Evolutionary conservation across 2,888 invertebrate genomes (phyloP).

Genomic region (Gerosis bhagava): DNA sequence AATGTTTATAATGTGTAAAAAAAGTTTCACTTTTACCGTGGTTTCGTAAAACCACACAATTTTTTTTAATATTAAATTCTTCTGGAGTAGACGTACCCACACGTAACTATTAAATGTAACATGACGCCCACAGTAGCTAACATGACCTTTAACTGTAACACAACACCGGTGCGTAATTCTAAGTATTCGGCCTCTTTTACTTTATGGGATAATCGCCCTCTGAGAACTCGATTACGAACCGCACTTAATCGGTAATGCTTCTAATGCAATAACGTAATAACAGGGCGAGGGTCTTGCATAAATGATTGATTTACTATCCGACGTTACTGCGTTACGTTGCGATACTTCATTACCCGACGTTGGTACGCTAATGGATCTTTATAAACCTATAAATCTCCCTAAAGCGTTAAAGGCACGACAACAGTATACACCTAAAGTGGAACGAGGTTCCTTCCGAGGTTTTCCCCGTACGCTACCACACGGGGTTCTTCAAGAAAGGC

Average conservation of each 20-base stretch:
- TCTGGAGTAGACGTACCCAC: no score
- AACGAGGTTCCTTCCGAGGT: no score
- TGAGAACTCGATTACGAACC: slow-evolving; percentile 25
- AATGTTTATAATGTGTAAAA: no score
- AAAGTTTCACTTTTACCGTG: no score
- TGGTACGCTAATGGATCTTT: slow-evolving; percentile 25
- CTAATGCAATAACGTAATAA: slow-evolving; percentile 26
- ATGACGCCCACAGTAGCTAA: no score
- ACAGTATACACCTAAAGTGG: no score
- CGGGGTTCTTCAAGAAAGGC: no score
- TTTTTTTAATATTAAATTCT: no score
- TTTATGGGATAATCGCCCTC: slow-evolving; percentile 21
- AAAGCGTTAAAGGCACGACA: slow-evolving; percentile 8
- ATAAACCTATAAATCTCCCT: slow-evolving; percentile 24
- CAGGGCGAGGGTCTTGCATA: slow-evolving; percentile 30
- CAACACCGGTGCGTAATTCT: slow-evolving; percentile 11
- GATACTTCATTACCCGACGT: slow-evolving; percentile 24
- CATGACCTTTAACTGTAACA: slow-evolving; percentile 14
- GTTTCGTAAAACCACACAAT: no score
- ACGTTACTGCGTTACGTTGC: slow-evolving; percentile 25
- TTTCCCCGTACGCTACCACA: no score
- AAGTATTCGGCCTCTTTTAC: slow-evolving; percentile 23
- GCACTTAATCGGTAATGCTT: slow-evolving; percentile 29
- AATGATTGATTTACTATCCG: slow-evolving; percentile 36
- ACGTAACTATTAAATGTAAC: no score